These are phyloP conservation scores for Cantharis flavilabris DNA, from an alignment of 2,888 invertebrate genomes.

Conservation along the genomic window DNA sequence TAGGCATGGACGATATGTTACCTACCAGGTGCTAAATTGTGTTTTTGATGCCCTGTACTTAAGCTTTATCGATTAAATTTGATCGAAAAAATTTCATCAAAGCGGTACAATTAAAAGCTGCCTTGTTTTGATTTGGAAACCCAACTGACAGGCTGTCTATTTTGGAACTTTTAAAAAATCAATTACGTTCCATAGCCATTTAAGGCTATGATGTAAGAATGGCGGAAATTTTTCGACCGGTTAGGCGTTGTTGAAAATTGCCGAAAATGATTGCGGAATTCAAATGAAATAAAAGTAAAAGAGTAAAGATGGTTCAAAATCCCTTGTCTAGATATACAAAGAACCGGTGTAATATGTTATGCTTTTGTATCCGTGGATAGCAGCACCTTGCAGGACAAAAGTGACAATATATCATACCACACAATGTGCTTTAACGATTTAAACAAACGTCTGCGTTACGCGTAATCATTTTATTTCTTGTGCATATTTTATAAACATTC, in stretches of 20 bases:
- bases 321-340: slow-evolving; percentile 48
- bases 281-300: slow-evolving; percentile 8
- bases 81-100: neutral
- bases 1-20: slow-evolving; percentile 41
- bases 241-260: neutral
- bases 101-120: neutral
- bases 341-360: slow-evolving; percentile 54
- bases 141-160: neutral
- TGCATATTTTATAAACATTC: slow-evolving; percentile 40
- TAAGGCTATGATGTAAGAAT: neutral
- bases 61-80: neutral
- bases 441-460: slow-evolving; percentile 55
- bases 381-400: slow-evolving; percentile 54
- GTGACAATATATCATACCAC: slow-evolving; percentile 53
- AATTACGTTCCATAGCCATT: neutral
- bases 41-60: neutral
- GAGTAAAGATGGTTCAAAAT: slow-evolving; percentile 40
- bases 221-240: neutral
- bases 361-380: slow-evolving; percentile 51
- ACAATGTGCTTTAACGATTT: slow-evolving; percentile 56
- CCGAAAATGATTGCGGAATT: neutral
- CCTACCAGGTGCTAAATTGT: slow-evolving; percentile 38
- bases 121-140: neutral
- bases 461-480: slow-evolving; percentile 44
- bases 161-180: neutral